Evolutionary conservation across 1,140 invertebrate genomes (phyloP).

Genomic region (Oryctes rhinoceros): DNA sequence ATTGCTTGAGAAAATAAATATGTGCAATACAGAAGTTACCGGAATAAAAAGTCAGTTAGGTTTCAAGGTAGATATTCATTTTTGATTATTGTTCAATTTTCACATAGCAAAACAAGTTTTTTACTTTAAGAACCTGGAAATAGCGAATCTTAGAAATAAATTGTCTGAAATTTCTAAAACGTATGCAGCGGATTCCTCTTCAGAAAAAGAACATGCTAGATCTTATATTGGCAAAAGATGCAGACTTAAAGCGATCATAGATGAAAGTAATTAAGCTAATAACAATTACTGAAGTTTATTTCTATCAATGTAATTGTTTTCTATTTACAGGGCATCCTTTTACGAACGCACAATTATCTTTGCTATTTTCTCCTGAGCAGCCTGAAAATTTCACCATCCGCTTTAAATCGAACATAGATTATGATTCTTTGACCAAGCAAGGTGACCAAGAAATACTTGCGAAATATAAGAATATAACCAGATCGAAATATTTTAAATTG

Average conservation of each 20-base stretch:
- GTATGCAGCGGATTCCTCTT: background rate
- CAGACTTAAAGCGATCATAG: too few relatives aligned
- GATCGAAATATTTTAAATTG: conserved; percentile 44
- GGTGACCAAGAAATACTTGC: conserved; percentile 41
- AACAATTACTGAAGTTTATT: background rate
- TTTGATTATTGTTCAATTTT: background rate
- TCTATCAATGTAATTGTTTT: conserved; percentile 35
- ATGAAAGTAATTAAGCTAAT: too few relatives aligned
- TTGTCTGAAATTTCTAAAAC: conserved; percentile 45
- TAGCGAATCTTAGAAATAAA: conserved; percentile 53
- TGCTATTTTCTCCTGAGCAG: conserved; percentile 40
- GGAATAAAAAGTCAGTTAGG: conserved; percentile 53
- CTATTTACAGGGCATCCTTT: conserved; percentile 49
- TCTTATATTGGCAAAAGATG: too few relatives aligned
- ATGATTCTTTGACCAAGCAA: conserved; percentile 38
- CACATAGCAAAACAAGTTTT: conserved; percentile 44
- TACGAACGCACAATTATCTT: conserved; percentile 32
- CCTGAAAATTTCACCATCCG: conserved; percentile 41
- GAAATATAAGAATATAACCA: conserved; percentile 41
- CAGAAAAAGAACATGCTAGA: background rate
- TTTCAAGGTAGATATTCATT: conserved; percentile 42
- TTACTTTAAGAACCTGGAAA: conserved; percentile 52
- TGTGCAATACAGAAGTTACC: conserved; percentile 48
- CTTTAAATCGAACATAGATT: conserved; percentile 42
- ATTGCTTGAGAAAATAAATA: conserved; percentile 50